These are phyloP conservation scores for Lordiphosa andalusiaca DNA, from an alignment of 2,888 invertebrate genomes.

Conservation along the genomic window DNA sequence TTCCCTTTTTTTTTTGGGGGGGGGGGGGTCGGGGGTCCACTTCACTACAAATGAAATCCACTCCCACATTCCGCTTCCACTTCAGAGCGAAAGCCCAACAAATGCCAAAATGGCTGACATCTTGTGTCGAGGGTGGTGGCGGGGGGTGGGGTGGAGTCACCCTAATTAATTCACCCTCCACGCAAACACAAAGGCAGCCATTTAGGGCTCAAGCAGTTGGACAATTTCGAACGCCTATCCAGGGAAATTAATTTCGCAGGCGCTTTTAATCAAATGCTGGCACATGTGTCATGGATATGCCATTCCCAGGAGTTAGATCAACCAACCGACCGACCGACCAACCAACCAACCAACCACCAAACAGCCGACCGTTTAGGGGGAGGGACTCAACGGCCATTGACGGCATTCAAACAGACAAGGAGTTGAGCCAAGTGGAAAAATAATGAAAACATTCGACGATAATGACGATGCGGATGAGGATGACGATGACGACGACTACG, in stretches of 20 bases:
- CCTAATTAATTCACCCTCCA: conserved; percentile 65
- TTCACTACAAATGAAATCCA: conserved; percentile 36
- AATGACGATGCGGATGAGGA: conserved; percentile 47
- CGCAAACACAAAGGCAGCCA: conserved; percentile 51
- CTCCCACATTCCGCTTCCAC: conserved; percentile 20
- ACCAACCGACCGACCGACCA: conserved; percentile 37
- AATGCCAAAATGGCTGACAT: conserved; percentile 62
- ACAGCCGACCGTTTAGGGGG: conserved; percentile 9
- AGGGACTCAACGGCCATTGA: conserved; percentile 58
- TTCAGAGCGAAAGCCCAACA: conserved; percentile 42
- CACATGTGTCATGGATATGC: conserved; percentile 68
- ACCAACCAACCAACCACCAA: conserved; percentile 33
- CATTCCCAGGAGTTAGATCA: conserved; percentile 65
- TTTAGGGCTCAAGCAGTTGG: conserved; percentile 61
- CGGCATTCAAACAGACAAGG: conserved; percentile 78
- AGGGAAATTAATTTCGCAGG: conserved; percentile 66
- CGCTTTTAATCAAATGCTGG: conserved; percentile 78
- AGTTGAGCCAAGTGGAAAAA: conserved; percentile 79
- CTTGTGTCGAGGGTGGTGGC: conserved; percentile 21
- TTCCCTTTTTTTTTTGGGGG: background rate
- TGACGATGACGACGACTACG: conserved; percentile 31
- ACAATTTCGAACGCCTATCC: conserved; percentile 49
- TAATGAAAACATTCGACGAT: conserved; percentile 78
- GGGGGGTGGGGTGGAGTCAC: conserved; percentile 22
- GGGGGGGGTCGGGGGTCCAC: no score